Base-by-base conservation (phyloP, 2,113 vertebrate species). In the Ellobius talpinus region DNA sequence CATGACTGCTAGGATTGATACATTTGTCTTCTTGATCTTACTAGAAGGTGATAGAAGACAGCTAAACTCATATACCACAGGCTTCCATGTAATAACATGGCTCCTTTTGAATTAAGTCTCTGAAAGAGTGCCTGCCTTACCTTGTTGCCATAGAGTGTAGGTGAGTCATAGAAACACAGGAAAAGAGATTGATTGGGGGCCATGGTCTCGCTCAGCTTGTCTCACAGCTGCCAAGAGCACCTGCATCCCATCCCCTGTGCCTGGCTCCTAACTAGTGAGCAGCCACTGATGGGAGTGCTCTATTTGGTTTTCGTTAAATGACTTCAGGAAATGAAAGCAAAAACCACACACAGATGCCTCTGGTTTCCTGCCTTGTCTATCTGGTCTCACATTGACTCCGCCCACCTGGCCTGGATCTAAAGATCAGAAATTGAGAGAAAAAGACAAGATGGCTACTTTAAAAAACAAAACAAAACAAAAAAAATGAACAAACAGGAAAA, bases 31-130 rank as follows among this genome's bases (percentile, higher is more conserved):
- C 63, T 87, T 52, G 23, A 84, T 63, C 50, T 45, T 55, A 14
- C 50, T 68, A 50, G 55, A 84, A 66, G 74, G 33, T 61, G 52
- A 33, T 26, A 29, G 42, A 84, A 74, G 77, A 85, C 42, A 68
- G 31, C 82, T 7, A 7, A 14, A 74, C 31, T 39, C 55, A 63
- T 1, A 0, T 19, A 17, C 36, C 61, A 45, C 6, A 21, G 0
- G 58, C 55, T 72, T n/a, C 11, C 52, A 6, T 29, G 78, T 45
- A 24, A 63, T 31, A 55, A 16, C 29, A 39, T 29, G 17, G 58
- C 23, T 36, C 2, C 31, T 93, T 90, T 87, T 77, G 89, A 58
- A 26, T 77, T 5, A 7, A 21, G n/a, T 21, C 47, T 77, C 6
- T 45, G 58, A 87, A 68, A 4, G 14, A 58, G 66, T 3, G 50